phyloP scores from a whole-genome alignment of 2,113 vertebrate genomes.

The Cavia aperea region DNA sequence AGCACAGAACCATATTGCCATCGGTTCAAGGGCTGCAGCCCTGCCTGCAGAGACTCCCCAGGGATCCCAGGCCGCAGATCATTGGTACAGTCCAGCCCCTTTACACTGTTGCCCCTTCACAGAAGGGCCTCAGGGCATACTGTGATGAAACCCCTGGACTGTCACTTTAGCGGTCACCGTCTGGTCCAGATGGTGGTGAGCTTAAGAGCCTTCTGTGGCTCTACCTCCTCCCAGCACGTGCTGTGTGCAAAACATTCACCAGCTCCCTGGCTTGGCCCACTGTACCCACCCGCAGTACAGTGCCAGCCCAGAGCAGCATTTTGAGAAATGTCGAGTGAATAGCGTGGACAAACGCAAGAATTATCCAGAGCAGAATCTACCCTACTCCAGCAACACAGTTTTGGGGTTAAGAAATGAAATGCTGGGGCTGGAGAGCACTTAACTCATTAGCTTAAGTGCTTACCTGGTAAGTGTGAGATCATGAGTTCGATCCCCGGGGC shows the following conservation, averaged over 20 bases:
- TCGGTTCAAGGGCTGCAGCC: not conserved
- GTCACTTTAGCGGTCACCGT: not conserved
- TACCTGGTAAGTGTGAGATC: no score
- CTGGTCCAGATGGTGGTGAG: not conserved
- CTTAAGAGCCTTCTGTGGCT: not conserved
- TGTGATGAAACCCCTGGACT: not conserved
- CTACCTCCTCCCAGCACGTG: not conserved
- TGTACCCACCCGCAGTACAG: not conserved
- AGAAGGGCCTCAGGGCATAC: accelerated
- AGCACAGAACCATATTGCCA: not conserved
- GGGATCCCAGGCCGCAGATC: not conserved
- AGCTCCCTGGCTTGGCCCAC: not conserved
- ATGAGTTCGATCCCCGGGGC: no score
- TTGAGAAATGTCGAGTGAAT: not conserved
- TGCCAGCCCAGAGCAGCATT: no score
- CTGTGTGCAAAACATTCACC: not conserved
- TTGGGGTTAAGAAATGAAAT: not conserved
- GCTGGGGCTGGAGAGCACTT: no score
- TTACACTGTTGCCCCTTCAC: not conserved
- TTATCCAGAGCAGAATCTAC: not conserved
- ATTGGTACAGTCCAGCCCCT: not conserved
- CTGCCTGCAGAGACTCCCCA: not conserved
- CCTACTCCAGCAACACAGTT: not conserved
- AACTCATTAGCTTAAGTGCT: no score
- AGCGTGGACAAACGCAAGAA: not conserved